Evolutionary conservation across 2,113 vertebrate species (phyloP).

Genomic region (Dolichotis patagonum): DNA sequence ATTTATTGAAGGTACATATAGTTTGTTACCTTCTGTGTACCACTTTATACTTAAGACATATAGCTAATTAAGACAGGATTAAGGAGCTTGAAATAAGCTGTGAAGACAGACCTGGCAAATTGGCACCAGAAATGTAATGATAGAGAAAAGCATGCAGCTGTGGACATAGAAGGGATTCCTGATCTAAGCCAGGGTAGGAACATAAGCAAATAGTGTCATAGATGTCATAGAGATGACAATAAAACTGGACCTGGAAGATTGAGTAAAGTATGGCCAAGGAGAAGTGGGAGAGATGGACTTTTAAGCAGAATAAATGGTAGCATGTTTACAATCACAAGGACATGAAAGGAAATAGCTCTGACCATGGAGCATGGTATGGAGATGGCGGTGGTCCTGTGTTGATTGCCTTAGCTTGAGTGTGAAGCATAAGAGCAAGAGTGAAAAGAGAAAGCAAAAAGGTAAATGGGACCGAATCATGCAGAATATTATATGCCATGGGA

Average conservation of each 20-base stretch:
- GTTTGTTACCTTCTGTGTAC: background rate
- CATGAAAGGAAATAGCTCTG: conserved; percentile 41
- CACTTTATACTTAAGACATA: background rate
- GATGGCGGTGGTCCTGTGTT: background rate
- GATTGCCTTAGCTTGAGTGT: background rate
- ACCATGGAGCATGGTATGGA: background rate
- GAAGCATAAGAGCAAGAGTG: background rate
- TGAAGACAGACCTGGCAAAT: conserved; percentile 16
- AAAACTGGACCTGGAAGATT: background rate
- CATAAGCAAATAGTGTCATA: conserved; percentile 7
- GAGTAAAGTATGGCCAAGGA: background rate
- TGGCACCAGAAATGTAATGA: background rate
- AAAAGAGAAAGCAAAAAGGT: background rate
- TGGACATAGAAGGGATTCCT: background rate
- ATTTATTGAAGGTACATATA: conserved; percentile 32
- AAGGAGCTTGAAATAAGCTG: conserved; percentile 9
- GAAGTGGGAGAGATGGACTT: conserved; percentile 24
- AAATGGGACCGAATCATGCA: background rate
- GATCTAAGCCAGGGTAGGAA: background rate
- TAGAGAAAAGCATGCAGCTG: background rate
- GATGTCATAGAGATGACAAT: conserved; percentile 2
- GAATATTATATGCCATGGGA: background rate
- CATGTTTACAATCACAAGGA: background rate
- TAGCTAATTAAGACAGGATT: background rate
- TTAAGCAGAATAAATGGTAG: background rate